phyloP scores from a whole-genome alignment of 2,797 vertebrate species.

The Alca torda region DNA sequence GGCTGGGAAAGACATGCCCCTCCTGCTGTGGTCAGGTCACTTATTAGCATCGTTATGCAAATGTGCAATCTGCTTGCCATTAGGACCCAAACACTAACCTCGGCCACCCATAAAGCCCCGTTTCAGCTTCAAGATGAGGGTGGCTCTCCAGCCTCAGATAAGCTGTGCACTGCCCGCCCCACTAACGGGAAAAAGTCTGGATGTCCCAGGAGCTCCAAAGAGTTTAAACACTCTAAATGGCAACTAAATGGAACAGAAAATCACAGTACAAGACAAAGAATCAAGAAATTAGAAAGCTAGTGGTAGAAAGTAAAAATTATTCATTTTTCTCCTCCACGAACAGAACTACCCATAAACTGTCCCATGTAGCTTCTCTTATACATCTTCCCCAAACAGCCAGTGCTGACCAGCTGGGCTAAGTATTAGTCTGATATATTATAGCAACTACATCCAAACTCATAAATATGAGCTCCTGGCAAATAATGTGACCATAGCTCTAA shows the following conservation, averaged over 20 bases:
- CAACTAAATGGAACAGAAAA: not conserved
- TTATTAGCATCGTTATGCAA: not conserved
- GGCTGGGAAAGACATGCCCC: not conserved
- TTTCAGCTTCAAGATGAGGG: not conserved
- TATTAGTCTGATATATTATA: not conserved
- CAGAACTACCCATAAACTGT: not conserved
- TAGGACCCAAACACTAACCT: not conserved
- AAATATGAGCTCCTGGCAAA: not conserved
- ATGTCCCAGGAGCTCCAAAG: not conserved
- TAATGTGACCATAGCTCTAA: not conserved
- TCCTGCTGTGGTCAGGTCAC: not conserved
- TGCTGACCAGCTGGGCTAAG: not conserved
- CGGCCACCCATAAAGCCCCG: not conserved
- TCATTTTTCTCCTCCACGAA: not conserved
- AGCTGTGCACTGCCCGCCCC: not conserved
- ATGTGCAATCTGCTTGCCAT: not conserved
- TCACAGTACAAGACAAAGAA: not conserved
- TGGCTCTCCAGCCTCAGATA: not conserved
- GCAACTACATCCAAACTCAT: not conserved
- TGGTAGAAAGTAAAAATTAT: not conserved
- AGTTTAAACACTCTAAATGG: not conserved
- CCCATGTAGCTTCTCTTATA: not conserved
- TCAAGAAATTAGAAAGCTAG: not conserved
- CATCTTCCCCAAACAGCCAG: not conserved
- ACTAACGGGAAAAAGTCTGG: not conserved